Percentiles rank a stretch among this genome's conserved stretches.
Evolutionary conservation across 2,797 vertebrate species (phyloP).

Genomic region (Spizella passerina): DNA sequence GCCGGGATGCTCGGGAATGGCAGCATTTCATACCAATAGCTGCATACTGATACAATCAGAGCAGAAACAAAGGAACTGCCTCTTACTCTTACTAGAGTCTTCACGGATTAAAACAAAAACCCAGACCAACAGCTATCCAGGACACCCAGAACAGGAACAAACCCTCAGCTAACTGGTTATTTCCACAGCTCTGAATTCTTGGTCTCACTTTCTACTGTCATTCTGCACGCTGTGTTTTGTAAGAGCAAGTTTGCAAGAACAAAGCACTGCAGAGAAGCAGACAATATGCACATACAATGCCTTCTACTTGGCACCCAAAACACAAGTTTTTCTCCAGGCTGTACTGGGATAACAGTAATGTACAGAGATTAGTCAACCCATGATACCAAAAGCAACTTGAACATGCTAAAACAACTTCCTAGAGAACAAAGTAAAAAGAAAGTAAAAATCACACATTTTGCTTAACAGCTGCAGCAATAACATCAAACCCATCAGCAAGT

Average conservation of each 20-base stretch:
- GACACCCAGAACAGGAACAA: not conserved
- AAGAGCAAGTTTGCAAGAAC: not conserved
- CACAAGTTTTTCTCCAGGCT: not conserved
- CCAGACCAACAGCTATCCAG: not conserved
- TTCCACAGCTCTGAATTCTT: not conserved
- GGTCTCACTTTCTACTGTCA: not conserved
- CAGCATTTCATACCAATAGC: not conserved
- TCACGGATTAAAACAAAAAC: not conserved
- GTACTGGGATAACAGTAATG: not conserved
- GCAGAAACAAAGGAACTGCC: not conserved
- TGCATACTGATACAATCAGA: not conserved
- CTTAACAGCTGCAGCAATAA: not conserved
- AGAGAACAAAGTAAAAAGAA: not conserved
- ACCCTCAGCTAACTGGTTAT: not conserved
- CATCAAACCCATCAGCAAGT: not conserved
- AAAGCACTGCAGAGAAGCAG: not conserved
- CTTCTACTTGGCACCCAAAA: not conserved
- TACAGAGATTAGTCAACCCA: not conserved
- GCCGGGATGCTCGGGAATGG: not conserved
- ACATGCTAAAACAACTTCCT: not conserved
- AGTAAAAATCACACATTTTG: not conserved
- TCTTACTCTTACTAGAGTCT: not conserved
- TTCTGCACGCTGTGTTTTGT: not conserved
- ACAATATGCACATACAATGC: not conserved
- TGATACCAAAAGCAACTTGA: not conserved